These are phyloP conservation scores for Agrotis puta DNA, from an alignment of 2,888 invertebrate species.

Conservation along the genomic window DNA sequence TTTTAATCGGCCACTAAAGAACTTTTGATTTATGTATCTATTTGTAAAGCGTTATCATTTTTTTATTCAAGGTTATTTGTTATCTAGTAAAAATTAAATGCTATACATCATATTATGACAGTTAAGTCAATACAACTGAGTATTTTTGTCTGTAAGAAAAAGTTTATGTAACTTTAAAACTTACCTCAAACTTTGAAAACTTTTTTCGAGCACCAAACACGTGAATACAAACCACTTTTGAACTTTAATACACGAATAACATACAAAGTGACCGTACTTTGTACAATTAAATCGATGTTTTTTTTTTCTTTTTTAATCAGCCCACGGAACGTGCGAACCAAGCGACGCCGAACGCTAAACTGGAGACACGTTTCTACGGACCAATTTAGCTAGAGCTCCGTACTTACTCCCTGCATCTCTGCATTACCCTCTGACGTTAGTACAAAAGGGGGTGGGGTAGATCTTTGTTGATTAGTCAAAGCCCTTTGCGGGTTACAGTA, in stretches of 20 bases:
- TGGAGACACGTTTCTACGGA: constrained; percentile 39
- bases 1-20: too few species aligned
- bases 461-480: constrained; percentile 48
- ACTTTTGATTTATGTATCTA: neutral
- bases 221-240: constrained; percentile 41
- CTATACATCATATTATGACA: neutral
- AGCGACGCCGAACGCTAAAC: constrained; percentile 55
- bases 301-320: constrained; percentile 19
- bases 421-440: constrained; percentile 57
- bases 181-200: constrained; percentile 62
- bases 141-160: constrained; percentile 46
- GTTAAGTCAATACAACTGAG: neutral
- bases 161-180: constrained; percentile 62
- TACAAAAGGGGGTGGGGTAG: constrained; percentile 38
- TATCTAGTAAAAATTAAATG: neutral
- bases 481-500: constrained; percentile 59
- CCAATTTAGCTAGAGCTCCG: constrained; percentile 51
- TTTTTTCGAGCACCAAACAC: constrained; percentile 51
- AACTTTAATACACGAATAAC: constrained; percentile 29
- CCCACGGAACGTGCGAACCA: constrained; percentile 54
- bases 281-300: constrained; percentile 45
- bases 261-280: constrained; percentile 14
- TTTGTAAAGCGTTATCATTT: neutral
- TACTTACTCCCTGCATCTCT: constrained; percentile 54
- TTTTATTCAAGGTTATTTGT: neutral